phyloP scores from a whole-genome alignment of 2,113 vertebrate species.

The Seriola rivoliana region DNA sequence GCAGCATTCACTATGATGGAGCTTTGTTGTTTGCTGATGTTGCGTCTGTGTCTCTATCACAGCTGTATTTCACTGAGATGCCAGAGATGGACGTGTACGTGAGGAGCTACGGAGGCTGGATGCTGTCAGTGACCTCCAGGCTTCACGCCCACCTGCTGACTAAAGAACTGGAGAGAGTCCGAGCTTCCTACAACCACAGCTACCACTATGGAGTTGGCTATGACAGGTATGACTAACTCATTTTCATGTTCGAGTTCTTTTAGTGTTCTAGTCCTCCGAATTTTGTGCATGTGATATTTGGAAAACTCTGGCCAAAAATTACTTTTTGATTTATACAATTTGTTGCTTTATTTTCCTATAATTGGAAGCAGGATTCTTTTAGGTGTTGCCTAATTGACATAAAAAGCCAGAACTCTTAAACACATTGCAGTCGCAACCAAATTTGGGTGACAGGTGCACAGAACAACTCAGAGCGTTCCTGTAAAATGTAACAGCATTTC shows the following conservation, averaged over 20 bases:
- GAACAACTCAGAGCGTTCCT: not conserved
- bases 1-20: not conserved
- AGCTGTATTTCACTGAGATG: slow-evolving; percentile 87
- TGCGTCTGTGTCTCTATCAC: not conserved
- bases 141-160: slow-evolving; percentile 82
- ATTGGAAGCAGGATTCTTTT: not conserved
- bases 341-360: not conserved
- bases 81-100: slow-evolving; percentile 85
- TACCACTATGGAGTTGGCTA: slow-evolving; percentile 85
- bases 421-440: not conserved
- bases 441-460: not conserved
- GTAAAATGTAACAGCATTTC: not conserved
- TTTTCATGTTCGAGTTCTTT: not conserved
- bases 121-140: slow-evolving; percentile 84
- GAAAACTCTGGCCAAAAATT: not conserved
- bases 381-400: too few relatives aligned
- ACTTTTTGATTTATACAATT: too few relatives aligned
- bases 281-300: not conserved
- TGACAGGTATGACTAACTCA: slow-evolving; percentile 74
- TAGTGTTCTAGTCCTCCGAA: too few relatives aligned
- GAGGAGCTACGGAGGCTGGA: slow-evolving; percentile 86
- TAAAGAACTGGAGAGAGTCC: slow-evolving; percentile 77
- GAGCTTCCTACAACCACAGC: slow-evolving; percentile 78
- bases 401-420: not conserved
- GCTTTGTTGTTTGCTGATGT: not conserved